Conservation (phyloP, 2,113 vertebrate species). For the Psilopogon haemacephalus region DNA sequence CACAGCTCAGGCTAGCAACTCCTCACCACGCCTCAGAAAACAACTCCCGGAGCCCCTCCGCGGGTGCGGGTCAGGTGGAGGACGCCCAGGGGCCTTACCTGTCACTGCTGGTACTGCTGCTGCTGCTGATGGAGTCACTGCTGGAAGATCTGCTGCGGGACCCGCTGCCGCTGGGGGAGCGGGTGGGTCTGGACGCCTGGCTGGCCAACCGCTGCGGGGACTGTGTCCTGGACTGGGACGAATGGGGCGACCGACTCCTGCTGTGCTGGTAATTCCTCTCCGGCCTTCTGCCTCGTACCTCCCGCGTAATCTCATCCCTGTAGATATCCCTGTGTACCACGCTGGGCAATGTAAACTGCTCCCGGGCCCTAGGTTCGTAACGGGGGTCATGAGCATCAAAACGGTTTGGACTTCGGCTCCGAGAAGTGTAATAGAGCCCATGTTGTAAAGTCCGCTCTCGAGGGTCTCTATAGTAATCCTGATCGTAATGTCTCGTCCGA, state of each 20-base stretch:
- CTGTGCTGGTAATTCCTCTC: constrained; percentile 94
- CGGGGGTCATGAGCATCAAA: constrained; percentile 94
- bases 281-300: constrained; percentile 87
- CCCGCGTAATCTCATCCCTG: constrained; percentile 87
- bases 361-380: constrained; percentile 90
- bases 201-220: constrained; percentile 92
- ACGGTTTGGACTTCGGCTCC: constrained; percentile 94
- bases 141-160: constrained; percentile 94
- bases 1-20: not conserved
- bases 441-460: constrained; percentile 92
- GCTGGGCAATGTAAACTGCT: constrained; percentile 92
- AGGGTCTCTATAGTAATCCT: constrained; percentile 96
- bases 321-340: constrained; percentile 98
- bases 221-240: constrained; percentile 90
- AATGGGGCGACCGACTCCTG: constrained; percentile 93
- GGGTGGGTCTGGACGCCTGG: constrained; percentile 84
- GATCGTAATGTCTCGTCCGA: constrained; percentile 95
- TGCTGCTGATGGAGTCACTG: constrained; percentile 97
- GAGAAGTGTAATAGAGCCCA: constrained; percentile 92
- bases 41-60: fast-evolving
- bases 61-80: not conserved
- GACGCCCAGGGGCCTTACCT: constrained; percentile 79
- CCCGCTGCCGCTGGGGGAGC: constrained; percentile 90
- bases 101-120: constrained; percentile 96
- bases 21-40: fast-evolving